Percentiles rank a stretch among this genome's conserved stretches.
Evolutionary conservation across 2,888 invertebrate species (phyloP).

Genomic region (Entomobrya proxima): DNA sequence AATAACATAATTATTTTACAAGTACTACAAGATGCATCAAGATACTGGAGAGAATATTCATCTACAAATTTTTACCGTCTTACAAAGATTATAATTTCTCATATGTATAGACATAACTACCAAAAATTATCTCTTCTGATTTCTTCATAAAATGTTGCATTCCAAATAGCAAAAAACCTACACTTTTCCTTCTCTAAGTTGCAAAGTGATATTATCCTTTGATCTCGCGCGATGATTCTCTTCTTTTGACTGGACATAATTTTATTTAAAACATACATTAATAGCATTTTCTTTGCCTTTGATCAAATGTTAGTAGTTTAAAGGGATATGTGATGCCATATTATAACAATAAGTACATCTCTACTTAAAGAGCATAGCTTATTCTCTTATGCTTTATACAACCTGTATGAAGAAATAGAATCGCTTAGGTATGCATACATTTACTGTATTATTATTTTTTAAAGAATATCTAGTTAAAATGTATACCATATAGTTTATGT

Average conservation of each 20-base stretch:
- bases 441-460: slow-evolving; percentile 19
- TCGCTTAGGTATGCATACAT: slow-evolving; percentile 47
- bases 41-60: slow-evolving; percentile 9
- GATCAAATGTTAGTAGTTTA: slow-evolving; percentile 61
- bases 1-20: no score
- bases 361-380: slow-evolving; percentile 43
- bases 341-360: slow-evolving; percentile 34
- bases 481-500: slow-evolving; percentile 40
- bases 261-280: slow-evolving; percentile 28
- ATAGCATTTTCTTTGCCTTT: slow-evolving; percentile 33
- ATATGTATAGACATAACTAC: slow-evolving; percentile 7
- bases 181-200: slow-evolving; percentile 8
- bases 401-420: slow-evolving; percentile 65
- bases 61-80: neutral
- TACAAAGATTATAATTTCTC: slow-evolving; percentile 39
- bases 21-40: no score
- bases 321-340: slow-evolving; percentile 68
- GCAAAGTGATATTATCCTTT: slow-evolving; percentile 44
- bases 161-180: slow-evolving; percentile 26
- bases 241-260: slow-evolving; percentile 44
- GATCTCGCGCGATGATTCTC: slow-evolving; percentile 23
- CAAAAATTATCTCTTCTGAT: slow-evolving; percentile 22
- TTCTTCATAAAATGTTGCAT: slow-evolving; percentile 16
- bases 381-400: slow-evolving; percentile 26
- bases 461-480: slow-evolving; percentile 45